Evolutionary conservation across 2,797 vertebrate species (phyloP).

Genomic region (Gallinago solitaria): DNA sequence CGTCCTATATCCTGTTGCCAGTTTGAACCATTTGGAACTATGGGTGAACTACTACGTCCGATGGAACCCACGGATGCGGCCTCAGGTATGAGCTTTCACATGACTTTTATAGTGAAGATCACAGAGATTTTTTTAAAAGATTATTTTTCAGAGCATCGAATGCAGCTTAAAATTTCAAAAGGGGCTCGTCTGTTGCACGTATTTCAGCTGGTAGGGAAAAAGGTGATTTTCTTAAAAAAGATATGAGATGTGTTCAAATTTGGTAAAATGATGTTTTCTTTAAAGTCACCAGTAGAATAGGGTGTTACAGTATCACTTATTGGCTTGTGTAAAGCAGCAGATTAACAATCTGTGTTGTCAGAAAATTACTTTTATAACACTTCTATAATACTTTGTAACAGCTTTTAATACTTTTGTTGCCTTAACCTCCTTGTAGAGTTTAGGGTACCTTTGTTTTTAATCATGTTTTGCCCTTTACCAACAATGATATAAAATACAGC

Average conservation of each 20-base stretch:
- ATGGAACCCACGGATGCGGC: conserved; percentile 95
- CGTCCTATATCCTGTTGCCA: conserved; percentile 90
- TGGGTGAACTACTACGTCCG: conserved; percentile 95
- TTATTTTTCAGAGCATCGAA: background rate
- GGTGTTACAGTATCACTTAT: background rate
- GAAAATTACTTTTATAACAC: background rate
- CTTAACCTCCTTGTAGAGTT: background rate
- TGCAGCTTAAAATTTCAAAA: background rate
- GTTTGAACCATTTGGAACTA: conserved; percentile 90
- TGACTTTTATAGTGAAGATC: background rate
- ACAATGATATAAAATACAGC: background rate
- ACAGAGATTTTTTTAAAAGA: background rate
- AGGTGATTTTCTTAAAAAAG: background rate
- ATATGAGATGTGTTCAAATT: background rate
- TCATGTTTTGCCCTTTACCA: background rate
- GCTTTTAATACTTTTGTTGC: background rate
- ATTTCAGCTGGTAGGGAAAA: background rate
- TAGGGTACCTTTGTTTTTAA: background rate
- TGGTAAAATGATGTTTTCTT: background rate
- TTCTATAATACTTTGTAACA: background rate
- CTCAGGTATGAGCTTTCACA: conserved; percentile 82
- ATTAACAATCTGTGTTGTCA: background rate
- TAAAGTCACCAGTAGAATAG: background rate
- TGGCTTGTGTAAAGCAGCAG: background rate
- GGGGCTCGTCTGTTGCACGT: background rate